Evolutionary conservation across 2,888 invertebrate genomes (phyloP), one percentile per base, ranked within the genome.

Genomic region (Ormia ochracea): DNA sequence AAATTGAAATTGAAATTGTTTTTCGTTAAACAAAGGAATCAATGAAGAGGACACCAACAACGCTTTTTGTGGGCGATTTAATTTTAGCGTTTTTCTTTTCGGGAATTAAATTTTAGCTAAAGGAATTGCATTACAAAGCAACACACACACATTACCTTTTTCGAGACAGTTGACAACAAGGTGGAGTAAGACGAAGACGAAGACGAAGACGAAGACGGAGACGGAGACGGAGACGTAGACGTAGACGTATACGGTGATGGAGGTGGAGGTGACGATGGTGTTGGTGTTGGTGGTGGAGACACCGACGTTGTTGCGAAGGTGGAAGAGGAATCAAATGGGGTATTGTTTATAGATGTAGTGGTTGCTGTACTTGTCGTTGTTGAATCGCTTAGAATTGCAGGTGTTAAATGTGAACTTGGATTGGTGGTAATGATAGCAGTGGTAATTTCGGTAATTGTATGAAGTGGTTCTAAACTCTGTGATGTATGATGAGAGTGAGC

Each of bases 111-210:
- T 38, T 66, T 72, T 72, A 17, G 33, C 61, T 72, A 43, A 72
- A 63, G 38, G 38, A 38, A 52, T 68, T 17, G 45, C 72, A 12
- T 48, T 76, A 76, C 43, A 76, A 80, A 80, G 76, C 76, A 80
- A 80, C 61, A 80, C 76, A 45, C 19, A 80, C 19, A 80, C 76
- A 45, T 80, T 80, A 80, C 80, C 80, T 80, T 80, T 72, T 76
- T 76, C 59, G 56, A 41, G 38, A 68, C 54, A 36, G 58, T 61
- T 41, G 70, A 56, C 36, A 31, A 56, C 26, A 41, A 36, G 33
- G 41, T 63, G 72, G 82, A 48, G 45, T 81, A 59, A 7, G 76
- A 69, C 21, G 68, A 59, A 1, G 59, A 69, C 19, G 77, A 59
- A 14, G 78, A 56, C 4, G 78, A 36, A 21, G 73, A 65, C 10